phyloP scores from a whole-genome alignment of 2,113 vertebrate species.

The Zosterops lateralis region DNA sequence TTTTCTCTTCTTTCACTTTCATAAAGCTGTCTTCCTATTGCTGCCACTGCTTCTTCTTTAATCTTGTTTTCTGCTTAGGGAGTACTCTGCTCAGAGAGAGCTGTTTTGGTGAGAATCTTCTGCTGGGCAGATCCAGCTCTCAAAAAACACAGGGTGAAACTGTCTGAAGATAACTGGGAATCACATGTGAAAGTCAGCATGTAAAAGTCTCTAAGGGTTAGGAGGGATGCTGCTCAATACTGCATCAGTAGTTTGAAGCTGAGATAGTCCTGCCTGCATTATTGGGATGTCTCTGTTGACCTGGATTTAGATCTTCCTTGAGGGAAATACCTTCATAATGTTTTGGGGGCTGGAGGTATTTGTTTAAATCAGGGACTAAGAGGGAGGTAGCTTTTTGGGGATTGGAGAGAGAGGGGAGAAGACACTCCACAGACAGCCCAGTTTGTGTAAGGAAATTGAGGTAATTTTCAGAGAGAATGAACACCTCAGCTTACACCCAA shows the following conservation, averaged over 20 bases:
- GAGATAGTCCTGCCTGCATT: neutral
- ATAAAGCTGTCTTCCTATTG: neutral
- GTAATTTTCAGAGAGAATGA: neutral
- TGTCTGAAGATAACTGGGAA: neutral
- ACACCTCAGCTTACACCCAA: neutral
- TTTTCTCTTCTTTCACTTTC: constrained; percentile 55
- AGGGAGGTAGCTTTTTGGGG: neutral
- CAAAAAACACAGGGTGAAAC: neutral
- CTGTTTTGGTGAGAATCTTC: neutral
- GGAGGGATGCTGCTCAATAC: neutral
- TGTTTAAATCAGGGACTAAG: neutral
- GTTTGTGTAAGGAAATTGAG: neutral
- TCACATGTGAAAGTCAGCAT: neutral
- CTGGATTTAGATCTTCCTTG: neutral
- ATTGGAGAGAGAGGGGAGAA: neutral
- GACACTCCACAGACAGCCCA: neutral
- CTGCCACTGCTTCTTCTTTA: neutral
- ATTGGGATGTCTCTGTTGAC: neutral
- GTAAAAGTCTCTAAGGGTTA: neutral
- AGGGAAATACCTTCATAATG: neutral
- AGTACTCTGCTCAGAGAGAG: neutral
- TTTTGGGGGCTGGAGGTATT: neutral
- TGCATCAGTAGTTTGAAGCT: neutral
- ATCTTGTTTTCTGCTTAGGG: constrained; percentile 42
- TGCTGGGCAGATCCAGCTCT: neutral